Percentiles rank a stretch among this genome's conserved stretches.
These are phyloP conservation scores for Neosilurus mollespiculum DNA, from an alignment of 2,797 vertebrate species.

Conservation along the genomic window DNA sequence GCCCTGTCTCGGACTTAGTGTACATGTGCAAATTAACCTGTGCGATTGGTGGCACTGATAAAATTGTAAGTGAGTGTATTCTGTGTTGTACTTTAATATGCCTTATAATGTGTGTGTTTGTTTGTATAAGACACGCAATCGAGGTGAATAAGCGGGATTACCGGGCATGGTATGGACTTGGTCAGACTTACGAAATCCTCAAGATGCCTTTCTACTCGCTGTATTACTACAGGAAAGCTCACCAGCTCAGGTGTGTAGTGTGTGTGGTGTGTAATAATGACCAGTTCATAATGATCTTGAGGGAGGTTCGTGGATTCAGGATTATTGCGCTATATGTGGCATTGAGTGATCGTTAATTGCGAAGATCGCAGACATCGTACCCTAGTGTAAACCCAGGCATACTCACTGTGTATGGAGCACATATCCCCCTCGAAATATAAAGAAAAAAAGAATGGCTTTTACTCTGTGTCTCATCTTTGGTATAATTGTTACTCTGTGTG, in stretches of 20 bases:
- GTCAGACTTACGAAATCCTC: constrained; percentile 98
- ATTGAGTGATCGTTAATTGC: too few relatives aligned
- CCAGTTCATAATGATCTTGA: neutral
- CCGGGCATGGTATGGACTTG: constrained; percentile 96
- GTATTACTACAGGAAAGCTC: constrained; percentile 96
- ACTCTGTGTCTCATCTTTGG: neutral
- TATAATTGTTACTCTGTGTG: neutral
- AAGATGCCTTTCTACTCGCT: constrained; percentile 99
- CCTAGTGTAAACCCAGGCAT: too few relatives aligned
- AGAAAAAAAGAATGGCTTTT: neutral
- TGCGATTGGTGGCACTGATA: neutral
- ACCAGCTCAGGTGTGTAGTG: constrained; percentile 87
- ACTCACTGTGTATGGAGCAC: neutral
- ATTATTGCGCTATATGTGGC: too few relatives aligned
- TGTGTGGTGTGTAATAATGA: neutral
- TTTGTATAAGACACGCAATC: constrained; percentile 85
- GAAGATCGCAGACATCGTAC: too few relatives aligned
- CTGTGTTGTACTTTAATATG: too few relatives aligned
- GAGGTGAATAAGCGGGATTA: constrained; percentile 99
- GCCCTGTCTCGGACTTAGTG: neutral
- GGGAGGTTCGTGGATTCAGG: too few relatives aligned
- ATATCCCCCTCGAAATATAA: neutral
- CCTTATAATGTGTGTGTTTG: constrained; percentile 11
- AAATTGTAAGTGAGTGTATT: neutral
- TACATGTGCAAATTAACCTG: neutral